A percentile compares a stretch with the other conserved stretches of the same genome.
Evolutionary conservation across 2,888 invertebrate genomes (phyloP).

Genomic region (Brachyopa scutellaris): DNA sequence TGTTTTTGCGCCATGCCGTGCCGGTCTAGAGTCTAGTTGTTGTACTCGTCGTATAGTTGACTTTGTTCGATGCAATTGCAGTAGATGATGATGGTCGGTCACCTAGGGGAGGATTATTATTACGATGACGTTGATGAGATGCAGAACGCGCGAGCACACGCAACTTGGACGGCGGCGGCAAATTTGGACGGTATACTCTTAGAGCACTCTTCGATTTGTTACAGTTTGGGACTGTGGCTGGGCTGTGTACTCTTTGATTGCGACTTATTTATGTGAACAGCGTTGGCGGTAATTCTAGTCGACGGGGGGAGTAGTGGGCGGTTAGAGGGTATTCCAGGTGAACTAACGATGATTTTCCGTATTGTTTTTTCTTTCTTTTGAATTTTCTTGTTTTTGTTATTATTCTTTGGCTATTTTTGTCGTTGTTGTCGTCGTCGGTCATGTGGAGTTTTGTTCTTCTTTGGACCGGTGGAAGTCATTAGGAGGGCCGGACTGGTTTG

Average conservation of each 20-base stretch:
- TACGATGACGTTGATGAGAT: slow-evolving; percentile 66
- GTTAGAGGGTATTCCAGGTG: slow-evolving; percentile 57
- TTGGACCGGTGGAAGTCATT: slow-evolving; percentile 52
- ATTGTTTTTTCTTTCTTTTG: slow-evolving; percentile 45
- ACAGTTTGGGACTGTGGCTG: slow-evolving; percentile 27
- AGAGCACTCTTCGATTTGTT: slow-evolving; percentile 46
- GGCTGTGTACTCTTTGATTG: slow-evolving; percentile 33
- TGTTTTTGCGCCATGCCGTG: slow-evolving; percentile 49
- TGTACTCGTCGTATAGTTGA: slow-evolving; percentile 8
- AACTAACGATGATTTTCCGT: slow-evolving; percentile 66
- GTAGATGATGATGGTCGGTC: slow-evolving; percentile 40
- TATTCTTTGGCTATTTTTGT: slow-evolving; percentile 58
- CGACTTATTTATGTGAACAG: slow-evolving; percentile 51
- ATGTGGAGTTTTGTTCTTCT: slow-evolving; percentile 42
- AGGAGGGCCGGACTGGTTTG: slow-evolving; percentile 40
- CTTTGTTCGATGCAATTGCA: slow-evolving; percentile 53
- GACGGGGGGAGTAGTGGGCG: neutral
- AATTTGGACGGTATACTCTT: slow-evolving; percentile 32
- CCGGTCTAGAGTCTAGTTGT: slow-evolving; percentile 6
- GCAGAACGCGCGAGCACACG: slow-evolving; percentile 28
- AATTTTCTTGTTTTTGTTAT: slow-evolving; percentile 60
- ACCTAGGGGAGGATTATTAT: slow-evolving; percentile 51
- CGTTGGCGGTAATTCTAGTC: slow-evolving; percentile 30
- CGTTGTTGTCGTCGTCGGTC: slow-evolving; percentile 34
- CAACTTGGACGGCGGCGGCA: slow-evolving; percentile 30